A percentile compares a stretch with the other conserved stretches of the same genome.
Conservation (phyloP, 1,140 invertebrate genomes). For the Lordiphosa collinella region DNA sequence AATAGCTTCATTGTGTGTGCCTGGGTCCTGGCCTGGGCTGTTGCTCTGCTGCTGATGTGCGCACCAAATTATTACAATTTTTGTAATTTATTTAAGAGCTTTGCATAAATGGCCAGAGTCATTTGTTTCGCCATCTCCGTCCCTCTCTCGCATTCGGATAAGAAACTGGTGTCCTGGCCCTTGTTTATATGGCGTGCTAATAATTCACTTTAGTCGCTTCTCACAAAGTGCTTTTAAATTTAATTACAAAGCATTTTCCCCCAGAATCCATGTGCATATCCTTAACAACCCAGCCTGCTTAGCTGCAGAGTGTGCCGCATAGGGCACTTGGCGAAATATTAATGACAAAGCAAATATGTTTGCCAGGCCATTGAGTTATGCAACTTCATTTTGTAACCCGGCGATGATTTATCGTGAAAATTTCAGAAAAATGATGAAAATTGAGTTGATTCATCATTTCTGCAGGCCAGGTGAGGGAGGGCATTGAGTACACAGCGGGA, state of each 20-base stretch:
- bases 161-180: slow-evolving; percentile 26
- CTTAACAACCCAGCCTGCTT: too few relatives aligned
- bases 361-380: slow-evolving; percentile 44
- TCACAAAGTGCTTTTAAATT: slow-evolving; percentile 58
- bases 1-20: slow-evolving; percentile 17
- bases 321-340: slow-evolving; percentile 41
- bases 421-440: slow-evolving; percentile 14
- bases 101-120: slow-evolving; percentile 62
- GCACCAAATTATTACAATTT: slow-evolving; percentile 67
- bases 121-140: slow-evolving; percentile 31
- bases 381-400: slow-evolving; percentile 31
- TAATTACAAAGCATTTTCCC: slow-evolving; percentile 50
- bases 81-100: slow-evolving; percentile 70
- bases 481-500: not conserved
- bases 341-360: slow-evolving; percentile 59
- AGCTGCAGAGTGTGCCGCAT: slow-evolving; percentile 4
- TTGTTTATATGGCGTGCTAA: slow-evolving; percentile 45
- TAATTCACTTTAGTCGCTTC: slow-evolving; percentile 48
- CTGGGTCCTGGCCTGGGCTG: slow-evolving; percentile 3
- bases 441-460: slow-evolving; percentile 53
- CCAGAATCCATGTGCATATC: slow-evolving; percentile 15
- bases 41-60: slow-evolving; percentile 20
- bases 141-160: slow-evolving; percentile 10
- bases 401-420: slow-evolving; percentile 33
- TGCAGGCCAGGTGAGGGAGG: not conserved